Conservation (phyloP, 2,113 vertebrate species). For the Chionodraco myersi region DNA sequence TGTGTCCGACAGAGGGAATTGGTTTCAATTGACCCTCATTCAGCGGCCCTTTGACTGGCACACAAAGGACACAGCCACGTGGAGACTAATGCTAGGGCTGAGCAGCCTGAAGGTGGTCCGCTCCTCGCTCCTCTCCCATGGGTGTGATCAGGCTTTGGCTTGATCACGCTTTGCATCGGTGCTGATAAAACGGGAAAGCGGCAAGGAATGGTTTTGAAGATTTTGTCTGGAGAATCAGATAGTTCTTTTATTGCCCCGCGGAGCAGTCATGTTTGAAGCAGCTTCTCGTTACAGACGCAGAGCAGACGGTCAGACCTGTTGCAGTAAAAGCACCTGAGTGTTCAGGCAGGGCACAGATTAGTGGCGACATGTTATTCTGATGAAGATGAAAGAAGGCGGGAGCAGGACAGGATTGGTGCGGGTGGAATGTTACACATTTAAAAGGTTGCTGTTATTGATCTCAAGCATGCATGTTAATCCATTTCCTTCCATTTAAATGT, state of each 20-base stretch:
- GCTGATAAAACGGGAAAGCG: slow-evolving; percentile 65
- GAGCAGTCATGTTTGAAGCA: background rate
- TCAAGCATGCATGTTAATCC: background rate
- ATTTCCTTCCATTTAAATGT: background rate
- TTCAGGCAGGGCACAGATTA: background rate
- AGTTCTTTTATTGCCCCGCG: slow-evolving; percentile 20
- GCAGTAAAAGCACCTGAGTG: background rate
- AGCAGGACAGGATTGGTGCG: background rate
- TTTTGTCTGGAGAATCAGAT: slow-evolving; percentile 30
- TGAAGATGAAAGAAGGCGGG: slow-evolving; percentile 1
- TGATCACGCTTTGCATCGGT: slow-evolving; percentile 75
- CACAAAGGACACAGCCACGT: slow-evolving; percentile 85
- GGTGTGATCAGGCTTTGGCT: slow-evolving; percentile 64
- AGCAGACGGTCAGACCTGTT: background rate
- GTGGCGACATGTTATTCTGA: background rate
- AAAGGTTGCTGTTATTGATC: background rate
- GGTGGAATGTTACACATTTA: background rate
- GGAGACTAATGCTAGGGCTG: slow-evolving; percentile 84
- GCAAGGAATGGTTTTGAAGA: slow-evolving; percentile 41
- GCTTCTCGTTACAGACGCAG: slow-evolving; percentile 7
- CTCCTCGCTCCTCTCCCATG: slow-evolving; percentile 62
- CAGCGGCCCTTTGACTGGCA: slow-evolving; percentile 77
- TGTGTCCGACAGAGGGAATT: slow-evolving; percentile 83
- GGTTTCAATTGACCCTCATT: slow-evolving; percentile 86
- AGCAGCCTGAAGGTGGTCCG: slow-evolving; percentile 77